Base-by-base conservation (phyloP, 2,888 invertebrate genomes). In the Neoaliturus tenellus region DNA sequence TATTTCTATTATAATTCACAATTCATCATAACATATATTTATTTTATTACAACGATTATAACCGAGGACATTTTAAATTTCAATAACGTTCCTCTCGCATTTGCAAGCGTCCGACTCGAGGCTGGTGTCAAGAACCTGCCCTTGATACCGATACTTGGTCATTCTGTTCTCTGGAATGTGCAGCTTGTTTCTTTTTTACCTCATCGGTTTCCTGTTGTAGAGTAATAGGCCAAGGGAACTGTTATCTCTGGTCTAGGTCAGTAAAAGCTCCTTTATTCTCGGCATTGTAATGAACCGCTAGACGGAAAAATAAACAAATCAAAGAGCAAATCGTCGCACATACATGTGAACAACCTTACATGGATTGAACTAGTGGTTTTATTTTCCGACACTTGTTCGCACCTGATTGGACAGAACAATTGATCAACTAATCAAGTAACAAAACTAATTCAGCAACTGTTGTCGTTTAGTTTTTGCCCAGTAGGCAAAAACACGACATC, bases 101-200 rank as follows among this genome's bases (percentile, higher is more conserved):
- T 62, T 62, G 62, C 62, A 31, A 62, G 62, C 17, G 62, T 62
- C 62, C 23, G 20, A 20, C 20, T 23, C 62, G 62, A 62, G 62
- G 62, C 62, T 31, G 31, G 14, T 14, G 62, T 62, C 62, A 62
- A 62, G 62, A 62, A 17, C 28, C 31, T 17, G 62, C 12, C 62
- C 62, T 62, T 62, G 62, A 62, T 62, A 28, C 28, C 28, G 62
- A 28, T 31, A 62, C 62, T 62, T 62, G 62, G 28, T 17, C 31
- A 62, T 62, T 62, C 62, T 62, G 62, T 28, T 55, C 62, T 31
- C 25, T 14, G 62, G 62, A 62, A 62, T 62, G 62, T 62, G 2
- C 4, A 31, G 28, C 62, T 31, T 28, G 62, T 62, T 62, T 28
- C 31, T 12, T 28, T 62, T 12, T 62, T 31, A 25, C 31, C 62